phyloP scores from a whole-genome alignment of 1,140 invertebrate species.

The Popillia japonica region DNA sequence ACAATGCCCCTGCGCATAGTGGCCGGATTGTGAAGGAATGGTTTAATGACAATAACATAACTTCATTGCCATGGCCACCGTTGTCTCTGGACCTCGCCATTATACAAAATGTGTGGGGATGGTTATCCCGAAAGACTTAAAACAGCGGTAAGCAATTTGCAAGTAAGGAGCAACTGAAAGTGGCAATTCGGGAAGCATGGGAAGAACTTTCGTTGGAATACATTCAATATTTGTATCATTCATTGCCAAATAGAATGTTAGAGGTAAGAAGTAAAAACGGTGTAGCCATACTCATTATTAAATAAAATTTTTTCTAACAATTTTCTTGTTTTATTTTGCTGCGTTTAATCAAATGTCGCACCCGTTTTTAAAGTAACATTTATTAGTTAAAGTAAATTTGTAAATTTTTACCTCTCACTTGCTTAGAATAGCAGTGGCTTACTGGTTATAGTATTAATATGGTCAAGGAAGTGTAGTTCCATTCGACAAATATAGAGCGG shows the following conservation, averaged over 20 bases:
- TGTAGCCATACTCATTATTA: conserved; percentile 30
- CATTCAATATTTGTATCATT: conserved; percentile 26
- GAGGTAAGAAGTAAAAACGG: not conserved
- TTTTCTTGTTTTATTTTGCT: conserved; percentile 9
- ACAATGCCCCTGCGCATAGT: not conserved
- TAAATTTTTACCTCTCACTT: not conserved
- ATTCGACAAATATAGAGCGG: too few relatives aligned
- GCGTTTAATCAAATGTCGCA: conserved; percentile 14
- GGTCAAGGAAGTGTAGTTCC: too few relatives aligned
- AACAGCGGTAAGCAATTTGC: too few relatives aligned
- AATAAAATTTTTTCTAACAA: not conserved
- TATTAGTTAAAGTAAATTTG: conserved; percentile 1
- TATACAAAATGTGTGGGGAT: conserved; percentile 33
- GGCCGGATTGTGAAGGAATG: not conserved
- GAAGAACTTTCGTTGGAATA: not conserved
- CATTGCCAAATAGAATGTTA: too few relatives aligned
- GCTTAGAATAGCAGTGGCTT: not conserved
- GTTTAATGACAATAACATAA: conserved; percentile 9
- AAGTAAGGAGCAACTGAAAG: too few relatives aligned
- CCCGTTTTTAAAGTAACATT: too few relatives aligned
- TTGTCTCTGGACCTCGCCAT: not conserved
- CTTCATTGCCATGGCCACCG: not conserved
- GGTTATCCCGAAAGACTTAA: too few relatives aligned
- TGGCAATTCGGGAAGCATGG: too few relatives aligned
- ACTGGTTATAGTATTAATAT: too few relatives aligned